Evolutionary conservation across 1,140 invertebrate genomes (phyloP).

Genomic region (Dendrolimus kikuchii): DNA sequence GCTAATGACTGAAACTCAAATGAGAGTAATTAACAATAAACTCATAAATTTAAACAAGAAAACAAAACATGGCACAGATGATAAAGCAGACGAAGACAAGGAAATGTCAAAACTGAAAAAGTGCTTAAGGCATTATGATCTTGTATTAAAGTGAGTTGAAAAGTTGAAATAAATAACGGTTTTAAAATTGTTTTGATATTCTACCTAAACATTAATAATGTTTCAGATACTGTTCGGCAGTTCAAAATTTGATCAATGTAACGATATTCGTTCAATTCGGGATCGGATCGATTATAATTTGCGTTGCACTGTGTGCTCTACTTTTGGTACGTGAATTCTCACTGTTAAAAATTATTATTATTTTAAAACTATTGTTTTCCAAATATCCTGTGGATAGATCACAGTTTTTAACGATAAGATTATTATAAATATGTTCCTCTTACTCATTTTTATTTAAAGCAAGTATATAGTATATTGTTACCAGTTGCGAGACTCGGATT

Average conservation of each 20-base stretch:
- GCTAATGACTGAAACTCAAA: conserved; percentile 32
- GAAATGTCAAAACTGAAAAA: conserved; percentile 20
- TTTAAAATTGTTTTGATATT: too few species aligned
- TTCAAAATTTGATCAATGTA: conserved; percentile 36
- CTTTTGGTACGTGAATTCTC: conserved; percentile 25
- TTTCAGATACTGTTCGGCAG: conserved; percentile 33
- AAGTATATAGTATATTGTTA: too few species aligned
- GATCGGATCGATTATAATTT: conserved; percentile 35
- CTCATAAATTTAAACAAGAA: conserved; percentile 25
- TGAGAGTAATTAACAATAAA: conserved; percentile 30
- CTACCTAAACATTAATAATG: neutral
- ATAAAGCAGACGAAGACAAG: conserved; percentile 9
- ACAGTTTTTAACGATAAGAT: too few species aligned
- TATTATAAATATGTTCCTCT: too few species aligned
- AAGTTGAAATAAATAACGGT: too few species aligned
- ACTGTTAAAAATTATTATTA: neutral
- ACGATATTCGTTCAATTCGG: conserved; percentile 42
- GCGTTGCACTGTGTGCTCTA: conserved; percentile 31
- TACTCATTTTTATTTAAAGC: too few species aligned
- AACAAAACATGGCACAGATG: conserved; percentile 1
- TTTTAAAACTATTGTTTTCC: neutral
- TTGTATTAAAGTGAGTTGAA: conserved; percentile 31
- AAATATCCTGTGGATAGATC: too few species aligned
- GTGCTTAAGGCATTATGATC: conserved; percentile 35
- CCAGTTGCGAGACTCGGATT: too few species aligned